Evolutionary conservation across 2,888 invertebrate genomes (phyloP).

Genomic region (Alentia gelatinosa): DNA sequence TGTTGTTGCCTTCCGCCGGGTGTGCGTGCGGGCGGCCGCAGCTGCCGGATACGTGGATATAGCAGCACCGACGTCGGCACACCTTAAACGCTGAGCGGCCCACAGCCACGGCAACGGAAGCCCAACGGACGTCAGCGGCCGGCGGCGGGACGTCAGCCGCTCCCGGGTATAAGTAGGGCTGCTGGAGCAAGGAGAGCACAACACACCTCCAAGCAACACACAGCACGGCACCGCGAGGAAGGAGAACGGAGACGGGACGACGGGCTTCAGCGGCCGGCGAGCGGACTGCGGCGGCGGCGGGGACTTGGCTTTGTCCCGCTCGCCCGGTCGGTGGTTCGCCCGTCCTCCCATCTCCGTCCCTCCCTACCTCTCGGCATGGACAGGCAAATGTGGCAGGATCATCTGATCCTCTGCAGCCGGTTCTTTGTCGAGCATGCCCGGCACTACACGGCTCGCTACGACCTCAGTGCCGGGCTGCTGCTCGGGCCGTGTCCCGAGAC

Average conservation of each 20-base stretch:
- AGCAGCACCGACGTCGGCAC: background rate
- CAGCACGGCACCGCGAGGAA: background rate
- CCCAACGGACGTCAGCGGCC: background rate
- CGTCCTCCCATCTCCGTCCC: background rate
- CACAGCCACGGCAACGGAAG: background rate
- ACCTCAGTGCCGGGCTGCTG: background rate
- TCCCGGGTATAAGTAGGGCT: background rate
- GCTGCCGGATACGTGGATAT: too few relatives aligned
- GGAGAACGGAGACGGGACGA: background rate
- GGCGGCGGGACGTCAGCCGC: background rate
- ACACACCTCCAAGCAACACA: background rate
- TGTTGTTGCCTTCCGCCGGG: background rate
- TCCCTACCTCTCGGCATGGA: constrained; percentile 56
- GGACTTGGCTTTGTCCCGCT: too few relatives aligned
- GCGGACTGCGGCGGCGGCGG: background rate
- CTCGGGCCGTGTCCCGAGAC: background rate
- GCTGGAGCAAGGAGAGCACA: background rate
- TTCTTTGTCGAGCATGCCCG: constrained; percentile 59
- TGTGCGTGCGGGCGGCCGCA: background rate
- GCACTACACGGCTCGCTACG: constrained; percentile 43
- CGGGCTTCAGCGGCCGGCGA: background rate
- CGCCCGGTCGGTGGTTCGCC: background rate
- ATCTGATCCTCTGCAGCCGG: constrained; percentile 60
- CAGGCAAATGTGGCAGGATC: constrained; percentile 62
- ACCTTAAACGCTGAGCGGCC: background rate